A percentile compares a stretch with the other conserved stretches of the same genome.
Evolutionary conservation across 2,888 invertebrate genomes (phyloP).

Genomic region (Bimastos eiseni): DNA sequence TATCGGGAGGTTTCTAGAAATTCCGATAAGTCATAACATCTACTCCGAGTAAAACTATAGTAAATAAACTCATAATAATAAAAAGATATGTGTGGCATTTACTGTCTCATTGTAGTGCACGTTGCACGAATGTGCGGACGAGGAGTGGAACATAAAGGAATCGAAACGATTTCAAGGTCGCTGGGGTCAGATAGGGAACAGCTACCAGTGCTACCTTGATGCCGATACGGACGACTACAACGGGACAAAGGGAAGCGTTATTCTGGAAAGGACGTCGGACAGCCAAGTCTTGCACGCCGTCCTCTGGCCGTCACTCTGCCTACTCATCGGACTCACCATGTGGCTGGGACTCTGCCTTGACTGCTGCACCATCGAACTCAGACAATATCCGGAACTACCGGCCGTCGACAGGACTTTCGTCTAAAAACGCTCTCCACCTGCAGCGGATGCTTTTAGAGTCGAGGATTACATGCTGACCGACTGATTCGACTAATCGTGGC

Average conservation of each 20-base stretch:
- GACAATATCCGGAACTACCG: not conserved
- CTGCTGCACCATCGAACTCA: conserved; percentile 39
- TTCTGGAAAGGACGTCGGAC: conserved; percentile 37
- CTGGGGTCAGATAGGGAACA: conserved; percentile 38
- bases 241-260: conserved; percentile 20
- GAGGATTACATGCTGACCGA: too few species aligned
- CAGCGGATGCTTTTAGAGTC: too few species aligned
- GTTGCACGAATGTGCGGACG: conserved; percentile 43
- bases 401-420: not conserved
- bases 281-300: conserved; percentile 39
- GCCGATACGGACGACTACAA: not conserved
- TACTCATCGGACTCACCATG: conserved; percentile 38
- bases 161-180: conserved; percentile 35
- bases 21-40: too few species aligned
- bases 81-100: not conserved
- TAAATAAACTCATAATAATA: too few species aligned
- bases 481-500: too few species aligned
- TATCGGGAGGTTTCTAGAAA: too few species aligned
- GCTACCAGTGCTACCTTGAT: conserved; percentile 41
- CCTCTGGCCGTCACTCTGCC: conserved; percentile 41
- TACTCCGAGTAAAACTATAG: too few species aligned
- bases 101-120: conserved; percentile 38
- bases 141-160: conserved; percentile 42
- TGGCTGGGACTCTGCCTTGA: conserved; percentile 45
- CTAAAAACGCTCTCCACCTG: not conserved